Base-by-base conservation (phyloP, 2,113 vertebrate species). In the Ciconia stormi region DNA sequence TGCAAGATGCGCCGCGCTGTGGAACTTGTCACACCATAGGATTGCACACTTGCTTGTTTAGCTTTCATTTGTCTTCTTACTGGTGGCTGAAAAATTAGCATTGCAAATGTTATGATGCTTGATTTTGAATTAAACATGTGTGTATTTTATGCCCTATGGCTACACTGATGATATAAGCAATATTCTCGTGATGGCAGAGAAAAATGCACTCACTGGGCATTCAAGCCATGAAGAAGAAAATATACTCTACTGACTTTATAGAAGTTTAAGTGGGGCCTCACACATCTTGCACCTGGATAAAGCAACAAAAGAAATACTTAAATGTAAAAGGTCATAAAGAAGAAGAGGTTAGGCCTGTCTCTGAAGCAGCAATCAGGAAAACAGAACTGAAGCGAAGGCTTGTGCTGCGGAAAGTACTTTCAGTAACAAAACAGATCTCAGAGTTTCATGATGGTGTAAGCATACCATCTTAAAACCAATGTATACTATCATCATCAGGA, bases 1-100 rank as follows among this genome's bases (percentile, higher is more conserved):
- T 99, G 99, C 87, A 99, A 97, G 96, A 99, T 99, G 71, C 99
- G 99, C 23, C 99, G 98, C 2, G 99, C 99, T 50, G 99, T 99
- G 91, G 99, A 99, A 89, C 99, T 99, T 56, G 99, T 99, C 95
- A 99, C 99, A 46, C 99, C 99, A 12, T 98, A 99, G 42, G 99
- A 98, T 22, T 99, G 99, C 92, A 97, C 94, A 9, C 92, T 99
- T 58, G 98, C 98, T 77, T 99, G 99, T 90, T 99, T 99, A 86
- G 99, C 99, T 98, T 99, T 99, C 97, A 99, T 98, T 88, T 99
- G 99, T 94, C 99, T 98, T 98, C 99, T 99, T 84, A 99, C 91
- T 0, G 99, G 99, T 40, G 98, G 98, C 99, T 99, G 80, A 27
- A 93, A 96, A 97, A 76, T 65, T 7, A 89, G 59, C 42, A 95